Base-by-base conservation (phyloP, 2,113 vertebrate species). In the Sula dactylatra region DNA sequence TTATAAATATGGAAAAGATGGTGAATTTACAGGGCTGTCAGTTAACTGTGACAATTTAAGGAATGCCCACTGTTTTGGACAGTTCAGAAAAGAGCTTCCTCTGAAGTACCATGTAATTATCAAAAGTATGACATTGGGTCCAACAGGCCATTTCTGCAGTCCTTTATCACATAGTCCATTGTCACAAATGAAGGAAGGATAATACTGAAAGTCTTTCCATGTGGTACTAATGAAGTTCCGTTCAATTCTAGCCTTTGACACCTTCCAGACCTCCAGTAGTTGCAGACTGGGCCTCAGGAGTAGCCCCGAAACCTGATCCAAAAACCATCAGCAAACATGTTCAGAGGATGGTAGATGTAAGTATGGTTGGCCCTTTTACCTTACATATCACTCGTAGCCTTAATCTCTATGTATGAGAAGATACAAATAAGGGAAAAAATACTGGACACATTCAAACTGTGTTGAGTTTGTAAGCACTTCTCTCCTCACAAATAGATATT, bases 311-410 rank as follows among this genome's bases (percentile, higher is more conserved):
- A 97, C 99, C 99, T 4, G 99, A 99, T 91, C 99, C 99, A 47
- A 99, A 99, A 98, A 99, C 99, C 66, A 99, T 99, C 96, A 99
- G 99, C 98, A 99, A 99, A 95, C 99, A 99, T 0, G 99, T 99
- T 84, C 99, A 99, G 97, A 98, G 99, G 95, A 99, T 99, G 99
- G 99, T 99, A 95, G 99, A 99, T 83, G 99, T 99, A 98, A 99
- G 99, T 98, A 95, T 67, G 65, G 32, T 10, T 72, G 42, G 55
- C 49, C 49, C 4, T 2, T 64, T 67, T 84, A 61, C 38, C 52
- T 76, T 80, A 26, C 6, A 0, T 47, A 9, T 49, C 52, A 31
- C 40, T 65, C 1, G 4, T 34, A 40, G 54, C 20, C 40, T 50
- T 45, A 36, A 40, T 58, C 29, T 70, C 38, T 31, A 38, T 26